phyloP scores from a whole-genome alignment of 2,888 invertebrate genomes.

The Chirona hameri region DNA sequence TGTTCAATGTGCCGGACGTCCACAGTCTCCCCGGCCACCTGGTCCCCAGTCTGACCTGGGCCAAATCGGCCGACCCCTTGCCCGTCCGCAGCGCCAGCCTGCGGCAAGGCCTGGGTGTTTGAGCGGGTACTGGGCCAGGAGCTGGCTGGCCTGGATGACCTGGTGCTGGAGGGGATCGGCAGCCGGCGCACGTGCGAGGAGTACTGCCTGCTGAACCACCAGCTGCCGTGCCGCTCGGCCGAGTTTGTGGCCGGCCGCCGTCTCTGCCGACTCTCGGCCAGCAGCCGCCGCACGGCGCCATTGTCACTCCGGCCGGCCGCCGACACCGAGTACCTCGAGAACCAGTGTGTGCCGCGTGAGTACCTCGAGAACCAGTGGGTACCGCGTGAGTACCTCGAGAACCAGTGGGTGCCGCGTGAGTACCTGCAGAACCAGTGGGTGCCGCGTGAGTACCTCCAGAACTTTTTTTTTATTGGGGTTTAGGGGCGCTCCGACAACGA shows the following conservation, averaged over 20 bases:
- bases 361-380: not conserved
- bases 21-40: no score
- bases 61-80: no score
- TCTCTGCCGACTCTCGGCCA: slow-evolving; percentile 61
- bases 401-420: no score
- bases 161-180: slow-evolving; percentile 58
- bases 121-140: slow-evolving; percentile 72
- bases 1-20: no score
- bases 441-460: no score
- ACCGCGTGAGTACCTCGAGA: not conserved
- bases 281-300: slow-evolving; percentile 40
- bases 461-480: no score
- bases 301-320: slow-evolving; percentile 54
- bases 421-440: no score
- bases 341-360: slow-evolving; percentile 59
- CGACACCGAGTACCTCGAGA: slow-evolving; percentile 77
- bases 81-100: slow-evolving; percentile 41
- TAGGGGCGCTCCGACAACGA: no score
- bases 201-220: slow-evolving; percentile 49
- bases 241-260: slow-evolving; percentile 51
- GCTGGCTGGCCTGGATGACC: slow-evolving; percentile 63
- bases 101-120: slow-evolving; percentile 66
- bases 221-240: slow-evolving; percentile 56
- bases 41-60: no score
- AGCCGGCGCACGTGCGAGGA: slow-evolving; percentile 67